Percentiles rank a stretch among this genome's conserved stretches.
Evolutionary conservation across 2,888 invertebrate species (phyloP).

Genomic region (Neoaliturus tenellus): DNA sequence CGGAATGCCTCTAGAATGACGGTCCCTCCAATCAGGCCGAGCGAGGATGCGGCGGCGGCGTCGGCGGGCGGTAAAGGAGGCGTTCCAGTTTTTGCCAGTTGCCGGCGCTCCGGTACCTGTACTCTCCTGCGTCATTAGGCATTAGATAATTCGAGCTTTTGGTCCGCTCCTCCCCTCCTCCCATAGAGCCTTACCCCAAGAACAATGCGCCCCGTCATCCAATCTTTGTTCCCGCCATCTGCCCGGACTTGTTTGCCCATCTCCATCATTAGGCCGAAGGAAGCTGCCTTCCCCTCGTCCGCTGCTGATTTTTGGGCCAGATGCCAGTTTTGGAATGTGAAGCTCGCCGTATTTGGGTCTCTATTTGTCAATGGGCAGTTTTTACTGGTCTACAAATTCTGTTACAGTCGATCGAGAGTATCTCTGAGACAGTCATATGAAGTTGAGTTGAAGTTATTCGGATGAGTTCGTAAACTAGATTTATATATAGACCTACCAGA

Average conservation of each 20-base stretch:
- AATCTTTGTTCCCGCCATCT: conserved; percentile 14
- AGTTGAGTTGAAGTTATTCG: no score
- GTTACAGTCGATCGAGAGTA: no score
- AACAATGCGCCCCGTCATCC: conserved; percentile 44
- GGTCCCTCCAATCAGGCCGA: background rate
- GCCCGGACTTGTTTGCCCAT: conserved; percentile 11
- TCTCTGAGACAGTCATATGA: no score
- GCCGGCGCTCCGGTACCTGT: background rate
- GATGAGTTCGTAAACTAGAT: no score
- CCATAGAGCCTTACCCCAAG: no score
- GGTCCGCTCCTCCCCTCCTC: background rate
- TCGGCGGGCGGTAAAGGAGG: background rate
- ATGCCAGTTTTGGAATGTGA: conserved; percentile 24
- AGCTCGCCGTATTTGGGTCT: background rate
- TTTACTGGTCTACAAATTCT: background rate
- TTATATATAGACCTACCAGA: no score
- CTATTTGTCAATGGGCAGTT: conserved; percentile 14
- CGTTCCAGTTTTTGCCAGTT: conserved; percentile 25
- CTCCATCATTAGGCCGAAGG: conserved; percentile 35
- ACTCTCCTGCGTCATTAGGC: conserved; percentile 13
- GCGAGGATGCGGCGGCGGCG: no score
- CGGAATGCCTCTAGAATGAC: background rate
- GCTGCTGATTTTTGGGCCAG: conserved; percentile 15
- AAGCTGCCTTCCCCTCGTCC: background rate
- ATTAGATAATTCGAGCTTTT: conserved; percentile 8